Conservation (phyloP, 2,797 vertebrate genomes). For the Dipus sagitta region DNA sequence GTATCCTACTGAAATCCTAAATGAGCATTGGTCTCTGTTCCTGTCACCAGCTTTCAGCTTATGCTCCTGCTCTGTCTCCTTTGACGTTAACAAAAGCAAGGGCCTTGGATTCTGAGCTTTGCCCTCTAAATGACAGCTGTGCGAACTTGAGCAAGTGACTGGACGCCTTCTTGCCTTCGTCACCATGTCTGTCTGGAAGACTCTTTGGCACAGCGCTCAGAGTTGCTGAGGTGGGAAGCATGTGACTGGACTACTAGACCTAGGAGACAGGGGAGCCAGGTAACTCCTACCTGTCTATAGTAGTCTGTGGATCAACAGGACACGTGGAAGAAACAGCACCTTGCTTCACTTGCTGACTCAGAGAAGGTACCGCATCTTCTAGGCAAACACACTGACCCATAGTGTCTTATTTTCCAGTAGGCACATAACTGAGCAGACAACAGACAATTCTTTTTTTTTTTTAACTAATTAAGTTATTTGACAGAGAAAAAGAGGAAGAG, state of each 20-base stretch:
- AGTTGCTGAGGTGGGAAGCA: constrained; percentile 30
- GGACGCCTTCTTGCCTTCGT: constrained; percentile 31
- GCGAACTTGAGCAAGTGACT: not conserved
- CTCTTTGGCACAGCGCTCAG: constrained; percentile 1
- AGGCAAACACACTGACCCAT: not conserved
- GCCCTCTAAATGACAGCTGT: not conserved
- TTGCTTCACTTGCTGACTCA: not conserved
- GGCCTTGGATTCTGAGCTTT: not conserved
- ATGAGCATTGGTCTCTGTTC: not conserved
- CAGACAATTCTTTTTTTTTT: not conserved
- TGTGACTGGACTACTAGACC: not conserved
- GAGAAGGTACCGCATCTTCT: not conserved
- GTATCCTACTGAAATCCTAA: not conserved
- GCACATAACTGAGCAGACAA: not conserved
- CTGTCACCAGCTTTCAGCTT: not conserved
- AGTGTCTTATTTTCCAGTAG: not conserved
- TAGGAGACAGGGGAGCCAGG: not conserved
- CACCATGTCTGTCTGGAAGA: not conserved
- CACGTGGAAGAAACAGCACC: too few species aligned
- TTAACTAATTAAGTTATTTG: not conserved
- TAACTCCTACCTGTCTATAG: not conserved
- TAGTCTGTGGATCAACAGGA: not conserved
- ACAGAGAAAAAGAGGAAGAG: too few species aligned
- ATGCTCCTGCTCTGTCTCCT: not conserved
- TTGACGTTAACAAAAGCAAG: not conserved